Conservation (phyloP, 2,113 vertebrate genomes). For the Myotis brandtii region DNA sequence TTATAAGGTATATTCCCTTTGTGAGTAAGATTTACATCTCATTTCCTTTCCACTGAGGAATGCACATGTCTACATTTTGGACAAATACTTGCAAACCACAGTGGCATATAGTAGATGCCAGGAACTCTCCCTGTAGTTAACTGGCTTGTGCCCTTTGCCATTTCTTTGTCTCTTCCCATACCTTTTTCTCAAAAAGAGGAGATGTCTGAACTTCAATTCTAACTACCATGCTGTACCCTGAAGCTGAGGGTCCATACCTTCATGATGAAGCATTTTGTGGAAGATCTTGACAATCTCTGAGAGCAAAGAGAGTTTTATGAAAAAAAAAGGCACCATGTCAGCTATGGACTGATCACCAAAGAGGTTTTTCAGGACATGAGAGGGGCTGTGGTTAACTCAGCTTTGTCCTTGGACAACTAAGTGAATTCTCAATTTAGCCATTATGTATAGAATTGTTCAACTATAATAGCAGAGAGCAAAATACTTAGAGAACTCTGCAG, state of each 20-base stretch:
- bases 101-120: not conserved
- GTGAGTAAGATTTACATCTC: not conserved
- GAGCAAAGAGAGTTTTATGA: not conserved
- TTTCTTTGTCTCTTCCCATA: not conserved
- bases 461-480: not conserved
- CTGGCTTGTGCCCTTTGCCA: not conserved
- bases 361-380: not conserved
- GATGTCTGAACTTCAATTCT: not conserved
- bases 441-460: not conserved
- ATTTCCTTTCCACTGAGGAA: not conserved
- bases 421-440: not conserved
- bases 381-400: not conserved
- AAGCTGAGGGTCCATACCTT: not conserved
- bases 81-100: not conserved
- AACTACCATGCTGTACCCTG: not conserved
- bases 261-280: not conserved
- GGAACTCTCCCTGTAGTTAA: not conserved
- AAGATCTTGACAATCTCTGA: not conserved
- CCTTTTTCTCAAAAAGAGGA: not conserved
- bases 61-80: not conserved
- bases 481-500: not conserved
- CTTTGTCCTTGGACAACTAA: not conserved
- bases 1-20: not conserved
- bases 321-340: not conserved
- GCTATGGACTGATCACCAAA: not conserved